A percentile compares a stretch with the other conserved stretches of the same genome.
phyloP scores from a whole-genome alignment of 2,113 vertebrate species.

The Capreolus pygargus region DNA sequence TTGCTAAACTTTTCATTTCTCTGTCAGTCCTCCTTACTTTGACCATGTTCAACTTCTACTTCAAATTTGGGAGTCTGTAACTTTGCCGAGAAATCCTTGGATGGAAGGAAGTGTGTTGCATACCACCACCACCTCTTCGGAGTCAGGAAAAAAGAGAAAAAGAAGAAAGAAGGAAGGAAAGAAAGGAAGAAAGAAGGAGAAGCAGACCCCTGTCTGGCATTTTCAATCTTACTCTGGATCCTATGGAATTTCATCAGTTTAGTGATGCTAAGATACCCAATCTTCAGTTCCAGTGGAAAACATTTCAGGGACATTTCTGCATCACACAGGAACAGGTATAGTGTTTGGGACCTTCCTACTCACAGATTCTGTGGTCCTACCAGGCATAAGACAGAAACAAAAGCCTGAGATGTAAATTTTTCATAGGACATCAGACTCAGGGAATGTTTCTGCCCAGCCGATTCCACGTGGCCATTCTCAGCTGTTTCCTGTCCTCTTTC shows the following conservation, averaged over 20 bases:
- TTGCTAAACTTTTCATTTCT: background rate
- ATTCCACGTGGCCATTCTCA: background rate
- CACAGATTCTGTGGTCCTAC: background rate
- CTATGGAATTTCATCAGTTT: background rate
- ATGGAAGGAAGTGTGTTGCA: background rate
- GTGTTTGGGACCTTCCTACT: background rate
- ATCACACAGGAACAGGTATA: background rate
- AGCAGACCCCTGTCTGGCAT: background rate
- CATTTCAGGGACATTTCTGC: background rate
- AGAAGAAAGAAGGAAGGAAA: background rate
- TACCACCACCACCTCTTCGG: background rate
- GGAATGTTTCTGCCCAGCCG: background rate
- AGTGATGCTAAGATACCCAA: background rate
- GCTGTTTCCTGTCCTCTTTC: background rate
- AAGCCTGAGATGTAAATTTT: background rate
- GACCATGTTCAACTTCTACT: background rate
- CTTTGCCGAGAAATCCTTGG: background rate
- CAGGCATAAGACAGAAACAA: background rate
- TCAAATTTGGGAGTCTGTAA: background rate
- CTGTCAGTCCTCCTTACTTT: background rate
- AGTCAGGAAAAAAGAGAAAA: background rate
- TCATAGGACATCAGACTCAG: background rate
- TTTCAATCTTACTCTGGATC: background rate
- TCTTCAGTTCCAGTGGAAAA: background rate
- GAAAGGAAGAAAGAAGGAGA: background rate